Base-by-base conservation (phyloP, 1,140 invertebrate genomes). In the Homarus americanus region DNA sequence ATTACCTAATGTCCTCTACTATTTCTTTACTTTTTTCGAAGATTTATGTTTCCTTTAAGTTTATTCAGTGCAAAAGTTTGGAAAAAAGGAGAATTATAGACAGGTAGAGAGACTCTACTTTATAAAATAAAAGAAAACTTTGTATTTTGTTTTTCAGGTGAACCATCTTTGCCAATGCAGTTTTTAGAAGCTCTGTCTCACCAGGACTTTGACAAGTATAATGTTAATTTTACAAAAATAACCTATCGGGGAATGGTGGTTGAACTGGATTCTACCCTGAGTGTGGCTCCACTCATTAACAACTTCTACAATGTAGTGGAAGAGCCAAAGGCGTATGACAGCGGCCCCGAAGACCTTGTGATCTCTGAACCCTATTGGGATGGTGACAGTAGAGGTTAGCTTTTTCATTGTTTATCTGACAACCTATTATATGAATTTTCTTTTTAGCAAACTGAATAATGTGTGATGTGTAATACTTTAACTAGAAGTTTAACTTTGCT, bases 281-380 rank as follows among this genome's bases (percentile, higher is more conserved):
- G 72, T 76, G 88, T 90, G 79, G 80, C 80, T 36, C 88, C 88
- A 7, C 41, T 84, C 49, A 82, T 84, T 44, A 82, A 78, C 41
- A 90, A 90, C 49, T 76, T 90, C n/a, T 90, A 90, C 44, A 78
- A 90, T 66, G 88, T 82, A 32, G 80, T 90, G 72, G 44, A 76
- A 28, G 86, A 87, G 36, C 86, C 86, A 20, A 20, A 53, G 41
- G 66, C 72, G 12, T 40, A 83, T 44, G 49, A 63, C 4, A 28
- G 34, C n/a, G 24, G 32, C 24, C 79, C 32, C 12, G 72, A 36
- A 7, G 9, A 72, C 53, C 69, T 90, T 75, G 88, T 90, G 20
- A 90, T 90, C 49, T 90, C 88, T 41, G 88, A 90, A 4, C 88
- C 88, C 17, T 82, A 90, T 36, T 90, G 88, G 87, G 88, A 90